Percentiles rank a stretch among this genome's conserved stretches.
phyloP scores from a whole-genome alignment of 2,113 vertebrate species.

The Oostethus manadensis region DNA sequence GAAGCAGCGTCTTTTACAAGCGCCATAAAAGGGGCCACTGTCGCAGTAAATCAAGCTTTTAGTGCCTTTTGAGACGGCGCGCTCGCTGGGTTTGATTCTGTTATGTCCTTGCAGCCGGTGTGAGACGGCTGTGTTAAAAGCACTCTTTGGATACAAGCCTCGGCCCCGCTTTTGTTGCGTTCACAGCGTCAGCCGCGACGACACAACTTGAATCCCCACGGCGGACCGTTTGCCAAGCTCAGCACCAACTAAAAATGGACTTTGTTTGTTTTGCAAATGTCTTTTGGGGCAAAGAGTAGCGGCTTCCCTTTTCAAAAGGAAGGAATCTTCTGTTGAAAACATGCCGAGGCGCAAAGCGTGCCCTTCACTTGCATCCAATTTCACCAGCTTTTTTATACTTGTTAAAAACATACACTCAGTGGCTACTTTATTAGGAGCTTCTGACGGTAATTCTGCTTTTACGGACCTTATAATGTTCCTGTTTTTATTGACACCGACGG shows the following conservation, averaged over 20 bases:
- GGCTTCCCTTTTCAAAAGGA: neutral
- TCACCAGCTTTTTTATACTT: neutral
- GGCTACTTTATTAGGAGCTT: neutral
- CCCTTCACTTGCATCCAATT: neutral
- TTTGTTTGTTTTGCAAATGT: neutral
- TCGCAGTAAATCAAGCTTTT: neutral
- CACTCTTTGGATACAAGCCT: neutral
- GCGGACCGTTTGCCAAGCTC: neutral
- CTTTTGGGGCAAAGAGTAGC: neutral
- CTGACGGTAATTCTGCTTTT: neutral
- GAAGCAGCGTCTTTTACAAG: no score
- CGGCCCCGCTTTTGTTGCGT: no score
- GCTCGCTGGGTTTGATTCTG: neutral
- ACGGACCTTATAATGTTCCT: slow-evolving; percentile 4
- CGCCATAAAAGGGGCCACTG: neutral
- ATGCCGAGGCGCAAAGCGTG: neutral
- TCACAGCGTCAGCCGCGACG: neutral
- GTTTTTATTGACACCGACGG: slow-evolving; percentile 4
- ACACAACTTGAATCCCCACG: neutral
- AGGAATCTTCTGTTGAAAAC: neutral
- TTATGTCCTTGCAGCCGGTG: neutral
- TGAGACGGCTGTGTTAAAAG: neutral
- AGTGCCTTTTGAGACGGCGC: slow-evolving; percentile 2
- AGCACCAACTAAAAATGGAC: neutral
- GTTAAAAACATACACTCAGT: neutral